Evolutionary conservation across 2,888 invertebrate genomes (phyloP).

Genomic region (Odontocerum albicorne): DNA sequence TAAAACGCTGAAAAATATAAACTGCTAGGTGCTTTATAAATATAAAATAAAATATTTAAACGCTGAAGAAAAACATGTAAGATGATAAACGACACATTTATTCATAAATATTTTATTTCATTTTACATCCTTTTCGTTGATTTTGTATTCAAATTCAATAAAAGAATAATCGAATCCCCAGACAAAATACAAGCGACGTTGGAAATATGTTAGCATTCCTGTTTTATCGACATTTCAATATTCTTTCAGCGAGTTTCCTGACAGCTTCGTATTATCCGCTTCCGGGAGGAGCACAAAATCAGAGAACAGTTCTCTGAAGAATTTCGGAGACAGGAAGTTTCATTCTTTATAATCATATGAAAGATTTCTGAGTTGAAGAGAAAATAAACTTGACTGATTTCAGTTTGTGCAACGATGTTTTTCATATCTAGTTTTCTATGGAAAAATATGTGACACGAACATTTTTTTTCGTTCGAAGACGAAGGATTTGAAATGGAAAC

Average conservation of each 20-base stretch:
- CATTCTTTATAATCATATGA: no score
- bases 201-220: constrained; percentile 21
- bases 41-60: no score
- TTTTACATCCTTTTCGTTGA: constrained; percentile 16
- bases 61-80: no score
- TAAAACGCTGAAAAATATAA: neutral
- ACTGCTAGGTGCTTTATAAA: neutral
- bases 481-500: no score
- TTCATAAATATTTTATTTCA: no score
- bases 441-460: no score
- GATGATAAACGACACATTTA: no score
- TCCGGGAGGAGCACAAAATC: constrained; percentile 26
- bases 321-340: constrained; percentile 24
- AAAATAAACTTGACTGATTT: no score
- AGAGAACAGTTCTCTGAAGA: constrained; percentile 17
- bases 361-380: no score
- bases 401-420: no score
- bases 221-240: constrained; percentile 33
- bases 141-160: constrained; percentile 22
- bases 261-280: constrained; percentile 21
- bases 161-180: constrained; percentile 21
- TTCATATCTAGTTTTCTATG: no score
- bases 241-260: constrained; percentile 25
- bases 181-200: constrained; percentile 14
- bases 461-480: no score